Percentiles rank a stretch among this genome's conserved stretches.
Conservation (phyloP, 1,140 invertebrate genomes). For the Adoxophyes honmai region DNA sequence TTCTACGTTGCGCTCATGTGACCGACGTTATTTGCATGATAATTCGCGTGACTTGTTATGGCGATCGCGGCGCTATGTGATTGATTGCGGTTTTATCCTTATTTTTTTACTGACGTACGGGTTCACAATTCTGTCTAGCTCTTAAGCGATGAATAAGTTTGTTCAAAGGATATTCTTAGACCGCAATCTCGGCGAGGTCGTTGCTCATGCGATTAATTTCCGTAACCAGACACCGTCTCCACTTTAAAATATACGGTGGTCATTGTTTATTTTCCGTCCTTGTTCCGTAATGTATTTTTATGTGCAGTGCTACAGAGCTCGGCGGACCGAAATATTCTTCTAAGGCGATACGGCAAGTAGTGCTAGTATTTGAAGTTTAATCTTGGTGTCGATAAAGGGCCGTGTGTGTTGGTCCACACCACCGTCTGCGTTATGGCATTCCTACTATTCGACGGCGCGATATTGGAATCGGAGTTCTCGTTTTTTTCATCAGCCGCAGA, state of each 20-base stretch:
- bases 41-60: neutral
- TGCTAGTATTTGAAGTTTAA: neutral
- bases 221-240: slow-evolving; percentile 43
- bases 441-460: slow-evolving; percentile 1
- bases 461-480: slow-evolving; percentile 1
- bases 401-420: slow-evolving; percentile 11
- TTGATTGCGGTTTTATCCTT: neutral
- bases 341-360: no score
- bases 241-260: neutral
- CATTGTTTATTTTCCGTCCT: neutral
- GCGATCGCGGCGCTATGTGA: neutral
- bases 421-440: slow-evolving; percentile 11
- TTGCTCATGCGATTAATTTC: slow-evolving; percentile 48
- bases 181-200: slow-evolving; percentile 46
- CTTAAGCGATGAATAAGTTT: neutral
- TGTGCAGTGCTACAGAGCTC: no score
- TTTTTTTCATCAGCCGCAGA: slow-evolving; percentile 1
- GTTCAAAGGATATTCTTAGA: slow-evolving; percentile 26
- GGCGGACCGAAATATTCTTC: no score
- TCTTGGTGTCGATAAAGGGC: neutral
- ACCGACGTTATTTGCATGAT: slow-evolving; percentile 4
- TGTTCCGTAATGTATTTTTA: no score
- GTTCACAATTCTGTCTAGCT: neutral
- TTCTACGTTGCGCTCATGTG: neutral
- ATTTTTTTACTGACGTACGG: no score